phyloP scores from a whole-genome alignment of 2,888 invertebrate species.

The Apamea sordens region DNA sequence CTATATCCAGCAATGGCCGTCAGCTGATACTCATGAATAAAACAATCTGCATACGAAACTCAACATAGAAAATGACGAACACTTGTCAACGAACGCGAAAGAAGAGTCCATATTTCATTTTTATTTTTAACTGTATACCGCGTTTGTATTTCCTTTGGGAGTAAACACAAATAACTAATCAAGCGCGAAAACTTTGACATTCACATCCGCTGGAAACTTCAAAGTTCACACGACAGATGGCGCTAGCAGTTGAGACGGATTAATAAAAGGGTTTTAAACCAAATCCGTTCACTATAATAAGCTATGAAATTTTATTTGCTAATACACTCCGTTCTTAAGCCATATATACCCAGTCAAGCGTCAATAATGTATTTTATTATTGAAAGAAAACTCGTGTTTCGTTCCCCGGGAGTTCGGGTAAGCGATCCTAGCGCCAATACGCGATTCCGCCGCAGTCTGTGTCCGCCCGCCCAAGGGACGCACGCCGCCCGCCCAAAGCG shows the following conservation, averaged over 20 bases:
- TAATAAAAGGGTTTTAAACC: background rate
- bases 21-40: constrained; percentile 18
- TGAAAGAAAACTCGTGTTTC: constrained; percentile 35
- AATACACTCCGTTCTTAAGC: constrained; percentile 26
- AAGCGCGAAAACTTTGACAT: constrained; percentile 54
- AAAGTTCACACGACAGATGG: constrained; percentile 43
- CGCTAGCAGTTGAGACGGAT: constrained; percentile 2
- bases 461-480: constrained; percentile 66
- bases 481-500: constrained; percentile 62
- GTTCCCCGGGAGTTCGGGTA: constrained; percentile 55
- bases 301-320: constrained; percentile 29
- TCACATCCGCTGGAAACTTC: constrained; percentile 35
- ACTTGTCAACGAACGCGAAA: constrained; percentile 28
- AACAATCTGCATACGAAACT: constrained; percentile 12
- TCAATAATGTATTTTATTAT: constrained; percentile 56
- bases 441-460: constrained; percentile 70
- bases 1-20: background rate
- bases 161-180: constrained; percentile 58
- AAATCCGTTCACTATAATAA: constrained; percentile 1
- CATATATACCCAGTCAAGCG: constrained; percentile 34
- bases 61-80: constrained; percentile 21
- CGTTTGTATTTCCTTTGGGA: constrained; percentile 58
- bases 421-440: constrained; percentile 70
- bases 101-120: constrained; percentile 48
- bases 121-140: constrained; percentile 49